Conservation (phyloP, 2,888 invertebrate genomes). For the Dioctria linearis region DNA sequence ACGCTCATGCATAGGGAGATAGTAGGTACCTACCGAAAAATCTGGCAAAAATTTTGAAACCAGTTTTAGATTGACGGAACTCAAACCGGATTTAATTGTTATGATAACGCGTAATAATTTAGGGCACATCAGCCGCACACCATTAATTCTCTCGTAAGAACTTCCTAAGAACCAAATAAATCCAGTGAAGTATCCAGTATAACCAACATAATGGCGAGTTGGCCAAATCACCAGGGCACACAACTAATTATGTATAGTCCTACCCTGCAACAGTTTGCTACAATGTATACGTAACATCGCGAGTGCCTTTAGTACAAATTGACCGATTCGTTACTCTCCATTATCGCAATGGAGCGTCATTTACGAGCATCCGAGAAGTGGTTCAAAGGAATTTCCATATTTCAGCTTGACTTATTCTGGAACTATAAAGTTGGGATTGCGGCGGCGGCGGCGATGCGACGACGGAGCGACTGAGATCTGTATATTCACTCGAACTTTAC, state of each 20-base stretch:
- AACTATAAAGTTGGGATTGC: not conserved
- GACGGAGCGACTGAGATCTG: not conserved
- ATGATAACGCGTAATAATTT: too few species aligned
- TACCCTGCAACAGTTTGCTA: not conserved
- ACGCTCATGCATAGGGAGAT: too few species aligned
- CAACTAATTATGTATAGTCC: not conserved
- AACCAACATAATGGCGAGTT: too few species aligned
- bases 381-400: not conserved
- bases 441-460: not conserved
- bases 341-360: constrained; percentile 2
- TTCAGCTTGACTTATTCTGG: not conserved
- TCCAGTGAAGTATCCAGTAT: too few species aligned
- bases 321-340: constrained; percentile 13
- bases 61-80: too few species aligned
- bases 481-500: not conserved
- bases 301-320: constrained; percentile 1
- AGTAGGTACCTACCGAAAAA: too few species aligned
- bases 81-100: too few species aligned
- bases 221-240: too few species aligned
- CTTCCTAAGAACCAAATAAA: too few species aligned
- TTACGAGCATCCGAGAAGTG: constrained; percentile 10
- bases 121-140: too few species aligned
- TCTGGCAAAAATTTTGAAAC: too few species aligned
- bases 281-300: not conserved
- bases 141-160: too few species aligned